Percentiles rank a stretch among this genome's conserved stretches.
Conservation (phyloP, 2,113 vertebrate genomes). For the Mandrillus leucophaeus region DNA sequence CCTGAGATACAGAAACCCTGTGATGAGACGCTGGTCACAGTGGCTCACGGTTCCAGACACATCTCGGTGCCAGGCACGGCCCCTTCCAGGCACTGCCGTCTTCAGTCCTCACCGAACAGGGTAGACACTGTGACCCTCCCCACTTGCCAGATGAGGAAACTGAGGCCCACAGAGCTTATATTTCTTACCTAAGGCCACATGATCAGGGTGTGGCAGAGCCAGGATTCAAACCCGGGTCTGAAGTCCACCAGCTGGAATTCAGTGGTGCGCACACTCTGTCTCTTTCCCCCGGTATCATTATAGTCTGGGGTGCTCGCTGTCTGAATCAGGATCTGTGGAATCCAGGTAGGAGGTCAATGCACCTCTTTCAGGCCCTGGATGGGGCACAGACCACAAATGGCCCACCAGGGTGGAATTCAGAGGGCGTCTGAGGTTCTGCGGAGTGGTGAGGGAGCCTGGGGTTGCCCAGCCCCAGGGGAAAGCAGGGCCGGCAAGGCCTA, state of each 20-base stretch:
- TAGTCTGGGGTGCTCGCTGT: rapidly evolving
- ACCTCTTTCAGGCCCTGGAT: not conserved
- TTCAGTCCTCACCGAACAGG: not conserved
- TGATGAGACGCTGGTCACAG: not conserved
- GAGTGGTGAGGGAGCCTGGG: not conserved
- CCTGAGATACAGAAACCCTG: rapidly evolving
- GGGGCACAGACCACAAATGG: not conserved
- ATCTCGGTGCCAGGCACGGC: not conserved
- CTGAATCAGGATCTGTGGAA: rapidly evolving
- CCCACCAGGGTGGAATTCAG: not conserved
- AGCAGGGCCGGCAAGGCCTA: not conserved
- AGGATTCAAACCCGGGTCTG: constrained; percentile 39
- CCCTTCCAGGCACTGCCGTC: not conserved
- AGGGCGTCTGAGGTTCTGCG: not conserved
- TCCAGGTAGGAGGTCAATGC: not conserved
- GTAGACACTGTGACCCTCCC: not conserved
- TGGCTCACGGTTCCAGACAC: rapidly evolving
- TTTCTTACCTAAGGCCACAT: not conserved
- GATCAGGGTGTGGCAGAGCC: not conserved
- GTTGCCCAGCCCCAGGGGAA: not conserved
- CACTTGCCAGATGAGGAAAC: not conserved
- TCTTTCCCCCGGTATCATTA: not conserved
- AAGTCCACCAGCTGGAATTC: not conserved
- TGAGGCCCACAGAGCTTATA: not conserved
- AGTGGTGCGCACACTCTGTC: not conserved